Base-by-base conservation (phyloP, 1,140 invertebrate genomes). In the Lepidurus apus region DNA sequence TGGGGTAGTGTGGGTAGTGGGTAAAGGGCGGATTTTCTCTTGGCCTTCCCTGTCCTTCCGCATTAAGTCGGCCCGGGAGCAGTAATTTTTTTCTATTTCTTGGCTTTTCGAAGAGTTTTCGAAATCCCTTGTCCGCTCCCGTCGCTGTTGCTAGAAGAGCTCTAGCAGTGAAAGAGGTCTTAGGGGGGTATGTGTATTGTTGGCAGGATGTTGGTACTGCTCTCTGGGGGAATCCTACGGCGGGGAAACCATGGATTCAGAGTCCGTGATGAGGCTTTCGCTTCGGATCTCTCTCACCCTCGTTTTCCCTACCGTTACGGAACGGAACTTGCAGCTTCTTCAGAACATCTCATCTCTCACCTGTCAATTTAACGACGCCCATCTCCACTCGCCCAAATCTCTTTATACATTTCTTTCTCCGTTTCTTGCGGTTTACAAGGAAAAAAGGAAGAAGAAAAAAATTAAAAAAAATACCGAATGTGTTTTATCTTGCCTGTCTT, bases 201-300 rank as follows among this genome's bases (percentile, higher is more conserved):
- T 65, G 53, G 53, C 53, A 65, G 53, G 53, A 65, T 65, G 53
- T 65, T 65, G 53, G 53, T 65, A 65, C 10, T 65, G 53, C 53
- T 65, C 53, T 65, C 53, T 9, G 53, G 53, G 53, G 53, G 53
- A 17, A 65, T 11, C 13, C 53, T 17, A 7, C 0, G 17, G 8
- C 17, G 53, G 21, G 21, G 21, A 65, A 65, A 65, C 21, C 17
- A 21, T 9, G 53, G 53, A 65, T 65, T 65, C 53, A 13, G 53
- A 13, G 53, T 13, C 53, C 53, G 53, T 65, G 53, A 65, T 65
- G 53, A 65, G 53, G 53, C 53, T 65, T 65, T 65, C 13, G 53
- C 6, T 21, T 7, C 53, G 53, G 53, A 65, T 65, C 53, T 65
- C 17, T 13, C 17, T 7, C 17, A 13, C 53, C 17, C 45, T 17